phyloP scores from a whole-genome alignment of 2,888 invertebrate genomes.

The Drosophila suboccidentalis region DNA sequence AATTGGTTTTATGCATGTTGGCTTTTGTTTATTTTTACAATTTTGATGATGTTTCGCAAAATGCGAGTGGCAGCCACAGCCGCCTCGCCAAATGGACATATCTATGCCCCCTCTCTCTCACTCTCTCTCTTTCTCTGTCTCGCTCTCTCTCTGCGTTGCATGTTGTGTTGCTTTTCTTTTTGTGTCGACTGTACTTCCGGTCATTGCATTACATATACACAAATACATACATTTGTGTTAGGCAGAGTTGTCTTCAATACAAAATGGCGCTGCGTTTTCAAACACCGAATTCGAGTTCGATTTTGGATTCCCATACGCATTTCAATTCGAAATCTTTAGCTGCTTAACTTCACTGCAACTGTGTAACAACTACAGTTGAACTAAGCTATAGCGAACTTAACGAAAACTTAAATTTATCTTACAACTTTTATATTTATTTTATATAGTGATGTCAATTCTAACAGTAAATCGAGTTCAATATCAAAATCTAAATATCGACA shows the following conservation, averaged over 20 bases:
- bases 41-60: conserved; percentile 80
- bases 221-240: conserved; percentile 31
- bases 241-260: conserved; percentile 54
- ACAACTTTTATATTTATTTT: too few species aligned
- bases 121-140: too few species aligned
- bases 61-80: conserved; percentile 71
- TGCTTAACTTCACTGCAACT: too few species aligned
- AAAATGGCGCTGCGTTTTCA: conserved; percentile 57
- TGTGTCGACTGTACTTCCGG: conserved; percentile 75
- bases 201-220: conserved; percentile 57
- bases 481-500: too few species aligned
- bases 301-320: not conserved
- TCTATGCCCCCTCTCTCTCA: conserved; percentile 5
- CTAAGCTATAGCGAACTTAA: too few species aligned
- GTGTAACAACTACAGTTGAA: too few species aligned
- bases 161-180: conserved; percentile 38
- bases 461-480: too few species aligned
- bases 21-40: conserved; percentile 83
- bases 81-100: conserved; percentile 47
- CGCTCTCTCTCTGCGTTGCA: conserved; percentile 1
- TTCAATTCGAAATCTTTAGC: too few species aligned
- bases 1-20: conserved; percentile 83
- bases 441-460: too few species aligned
- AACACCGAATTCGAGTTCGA: not conserved
- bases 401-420: too few species aligned